Evolutionary conservation across 53 echinoderm and acorn worm species (phyloP).

Genomic region (Patiria pectinifera): DNA sequence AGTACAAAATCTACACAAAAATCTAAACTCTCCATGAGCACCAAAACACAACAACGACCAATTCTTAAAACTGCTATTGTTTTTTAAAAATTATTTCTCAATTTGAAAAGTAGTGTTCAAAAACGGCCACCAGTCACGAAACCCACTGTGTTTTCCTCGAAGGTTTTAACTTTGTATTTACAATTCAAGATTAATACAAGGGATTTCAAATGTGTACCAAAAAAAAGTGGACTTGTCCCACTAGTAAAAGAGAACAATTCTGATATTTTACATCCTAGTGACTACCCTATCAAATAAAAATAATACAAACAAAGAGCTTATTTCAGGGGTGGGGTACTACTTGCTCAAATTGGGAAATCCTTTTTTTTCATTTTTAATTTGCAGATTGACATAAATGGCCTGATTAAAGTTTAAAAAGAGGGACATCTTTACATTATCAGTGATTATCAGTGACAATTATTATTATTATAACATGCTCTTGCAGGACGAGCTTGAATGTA

Average conservation of each 20-base stretch:
- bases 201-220: constrained; percentile 2
- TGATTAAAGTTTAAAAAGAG: neutral
- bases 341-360: neutral
- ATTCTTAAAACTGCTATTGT: constrained; percentile 9
- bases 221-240: constrained; percentile 55
- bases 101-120: neutral
- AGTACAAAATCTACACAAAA: constrained; percentile 25
- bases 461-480: constrained; percentile 21
- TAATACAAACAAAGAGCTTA: constrained; percentile 12
- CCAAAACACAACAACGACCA: constrained; percentile 37
- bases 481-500: neutral
- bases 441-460: constrained; percentile 4
- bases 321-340: constrained; percentile 31
- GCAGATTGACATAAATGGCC: constrained; percentile 31
- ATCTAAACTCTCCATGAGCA: constrained; percentile 28
- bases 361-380: constrained; percentile 25
- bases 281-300: constrained; percentile 15
- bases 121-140: constrained; percentile 15
- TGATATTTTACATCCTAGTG: constrained; percentile 20
- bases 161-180: constrained; percentile 42
- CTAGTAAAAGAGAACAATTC: constrained; percentile 2
- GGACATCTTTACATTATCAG: constrained; percentile 15
- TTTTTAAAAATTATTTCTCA: neutral
- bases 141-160: neutral
- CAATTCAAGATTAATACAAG: constrained; percentile 42